A percentile compares a stretch with the other conserved stretches of the same genome.
Evolutionary conservation across 23 tunicate genomes (phyloP).

Genomic region (Ascidia mentula): DNA sequence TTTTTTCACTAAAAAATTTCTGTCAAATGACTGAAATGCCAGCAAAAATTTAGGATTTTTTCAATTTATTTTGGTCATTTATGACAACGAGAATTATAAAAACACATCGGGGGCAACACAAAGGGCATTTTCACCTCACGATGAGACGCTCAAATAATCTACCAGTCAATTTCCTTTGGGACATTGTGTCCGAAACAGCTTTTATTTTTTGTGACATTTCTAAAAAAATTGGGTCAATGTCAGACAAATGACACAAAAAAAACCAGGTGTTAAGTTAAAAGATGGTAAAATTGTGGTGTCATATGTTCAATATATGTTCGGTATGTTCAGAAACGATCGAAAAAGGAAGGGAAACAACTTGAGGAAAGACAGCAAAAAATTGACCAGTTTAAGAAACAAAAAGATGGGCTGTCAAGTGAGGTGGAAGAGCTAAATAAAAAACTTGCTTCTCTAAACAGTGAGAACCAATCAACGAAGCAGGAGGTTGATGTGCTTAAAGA

Average conservation of each 20-base stretch:
- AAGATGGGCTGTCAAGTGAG: conserved; percentile 20
- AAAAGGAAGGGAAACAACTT: conserved; percentile 32
- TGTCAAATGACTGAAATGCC: neutral
- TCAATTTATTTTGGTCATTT: too few species aligned
- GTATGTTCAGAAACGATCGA: conserved; percentile 56
- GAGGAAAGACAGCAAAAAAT: conserved; percentile 31
- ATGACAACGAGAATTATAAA: neutral
- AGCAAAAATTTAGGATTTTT: neutral
- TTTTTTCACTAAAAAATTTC: conserved; percentile 1
- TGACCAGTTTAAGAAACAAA: conserved; percentile 23
- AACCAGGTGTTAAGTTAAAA: too few species aligned
- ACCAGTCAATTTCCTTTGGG: too few species aligned
- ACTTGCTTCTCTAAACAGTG: conserved; percentile 22
- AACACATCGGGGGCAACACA: neutral
- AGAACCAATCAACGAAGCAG: conserved; percentile 37
- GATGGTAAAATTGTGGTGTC: too few species aligned
- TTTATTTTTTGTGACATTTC: too few species aligned
- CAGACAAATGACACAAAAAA: too few species aligned
- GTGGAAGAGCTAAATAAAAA: conserved; percentile 28
- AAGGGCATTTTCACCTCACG: too few species aligned
- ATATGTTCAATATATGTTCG: too few species aligned
- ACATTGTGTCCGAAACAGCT: too few species aligned
- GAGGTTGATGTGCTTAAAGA: conserved; percentile 82
- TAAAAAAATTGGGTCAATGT: too few species aligned
- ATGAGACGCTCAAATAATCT: too few species aligned